Base-by-base conservation (phyloP, 2,888 invertebrate species). In the Latrodectus elegans region DNA sequence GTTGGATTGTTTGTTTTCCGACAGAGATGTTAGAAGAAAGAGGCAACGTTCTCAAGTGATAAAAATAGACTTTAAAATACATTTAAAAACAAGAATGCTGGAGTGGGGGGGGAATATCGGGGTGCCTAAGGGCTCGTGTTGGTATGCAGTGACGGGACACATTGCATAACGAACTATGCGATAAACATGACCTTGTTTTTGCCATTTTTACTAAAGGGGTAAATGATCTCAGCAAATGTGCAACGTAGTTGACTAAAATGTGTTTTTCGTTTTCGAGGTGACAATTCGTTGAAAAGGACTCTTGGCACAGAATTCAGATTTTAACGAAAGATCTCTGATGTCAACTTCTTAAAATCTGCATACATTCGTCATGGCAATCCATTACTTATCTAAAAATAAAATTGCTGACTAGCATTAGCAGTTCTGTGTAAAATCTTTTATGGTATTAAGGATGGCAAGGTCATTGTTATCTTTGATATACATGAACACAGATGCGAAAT, bases 141-240 rank as follows among this genome's bases (percentile, higher is more conserved):
- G 53, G 55, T 55, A 55, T 79, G 22, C 11, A 49, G 73, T 12
- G 12, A 14, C 67, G 17, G n/a, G 73, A 60, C 60, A 71, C 17
- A 49, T 77, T 38, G 10, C 49, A 71, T 68, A 68, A 52, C n/a
- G 53, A 65, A 65, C 26, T 52, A 68, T 68, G 10, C 38, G 22
- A 38, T 71, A 79, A 79, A 79, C 79, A 79, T 38, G 60, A 71
- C 55, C 71, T 71, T 71, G 79, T 79, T 79, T 68, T 79, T 22
- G 53, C 8, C 53, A 55, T 22, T 11, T 38, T 26, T n/a, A 65
- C 65, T 53, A 49, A 14, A 79, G 53, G 70, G 79, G 79, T 79
- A 79, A 79, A 79, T 8, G 79, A 79, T 79, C 79, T 79, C 11
- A 17, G 51, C 17, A 22, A n/a, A 79, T 14, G 71, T 15, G 17